Conservation (phyloP, 2,888 invertebrate species). For the Hartigia nigra region DNA sequence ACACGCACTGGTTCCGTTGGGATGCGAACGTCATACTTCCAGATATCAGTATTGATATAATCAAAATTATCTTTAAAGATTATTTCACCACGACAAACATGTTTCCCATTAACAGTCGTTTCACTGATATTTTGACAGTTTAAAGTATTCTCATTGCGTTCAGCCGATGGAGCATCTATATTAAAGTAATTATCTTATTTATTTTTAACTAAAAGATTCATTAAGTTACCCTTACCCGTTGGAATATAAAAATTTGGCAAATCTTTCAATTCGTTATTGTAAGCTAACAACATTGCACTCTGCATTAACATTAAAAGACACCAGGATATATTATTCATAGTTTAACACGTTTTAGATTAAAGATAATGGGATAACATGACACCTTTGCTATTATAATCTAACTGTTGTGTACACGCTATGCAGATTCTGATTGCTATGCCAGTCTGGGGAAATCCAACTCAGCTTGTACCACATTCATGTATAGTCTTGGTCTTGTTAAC, state of each 20-base stretch:
- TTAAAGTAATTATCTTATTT: background rate
- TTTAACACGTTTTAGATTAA: background rate
- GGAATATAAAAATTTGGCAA: background rate
- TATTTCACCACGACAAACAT: constrained; percentile 70
- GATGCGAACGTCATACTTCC: constrained; percentile 70
- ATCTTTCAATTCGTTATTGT: background rate
- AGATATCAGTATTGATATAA: constrained; percentile 70
- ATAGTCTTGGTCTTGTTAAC: background rate
- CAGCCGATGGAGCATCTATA: background rate
- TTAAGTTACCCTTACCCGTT: background rate
- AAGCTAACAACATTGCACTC: background rate
- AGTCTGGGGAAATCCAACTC: background rate
- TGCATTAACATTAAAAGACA: background rate
- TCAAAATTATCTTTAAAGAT: constrained; percentile 75
- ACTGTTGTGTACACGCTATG: background rate
- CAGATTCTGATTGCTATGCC: background rate
- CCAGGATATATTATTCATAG: background rate
- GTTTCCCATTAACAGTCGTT: constrained; percentile 34
- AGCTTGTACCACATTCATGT: background rate
- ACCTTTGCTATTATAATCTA: background rate
- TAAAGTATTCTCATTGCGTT: background rate
- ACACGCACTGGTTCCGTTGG: background rate
- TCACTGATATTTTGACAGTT: background rate
- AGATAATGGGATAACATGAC: background rate
- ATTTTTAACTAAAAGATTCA: background rate